A percentile compares a stretch with the other conserved stretches of the same genome.
phyloP scores from a whole-genome alignment of 2,113 vertebrate genomes.

The Antennarius striatus region DNA sequence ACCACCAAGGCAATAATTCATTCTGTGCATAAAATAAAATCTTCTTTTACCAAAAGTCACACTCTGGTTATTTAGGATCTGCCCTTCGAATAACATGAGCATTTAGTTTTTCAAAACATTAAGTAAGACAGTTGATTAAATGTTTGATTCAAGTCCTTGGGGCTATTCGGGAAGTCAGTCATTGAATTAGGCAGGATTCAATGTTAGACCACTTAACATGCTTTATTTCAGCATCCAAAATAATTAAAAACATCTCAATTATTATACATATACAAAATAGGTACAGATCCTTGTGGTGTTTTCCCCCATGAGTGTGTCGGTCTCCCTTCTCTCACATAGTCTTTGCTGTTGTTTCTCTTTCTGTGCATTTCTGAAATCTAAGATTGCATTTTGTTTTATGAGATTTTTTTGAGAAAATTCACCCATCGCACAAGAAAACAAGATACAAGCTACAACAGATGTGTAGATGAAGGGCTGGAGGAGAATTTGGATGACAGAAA shows the following conservation, averaged over 20 bases:
- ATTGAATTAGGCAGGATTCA: constrained; percentile 79
- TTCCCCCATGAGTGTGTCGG: constrained; percentile 77
- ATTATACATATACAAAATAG: constrained; percentile 99
- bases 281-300: constrained; percentile 89
- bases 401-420: constrained; percentile 57
- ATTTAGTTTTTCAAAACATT: not conserved
- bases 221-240: constrained; percentile 99
- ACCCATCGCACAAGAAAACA: constrained; percentile 64
- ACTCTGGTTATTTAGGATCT: no score
- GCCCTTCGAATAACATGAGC: not conserved
- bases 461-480: constrained; percentile 3
- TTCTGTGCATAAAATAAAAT: no score
- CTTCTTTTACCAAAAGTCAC: no score
- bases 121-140: no score
- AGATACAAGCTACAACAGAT: constrained; percentile 57
- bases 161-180: constrained; percentile 64
- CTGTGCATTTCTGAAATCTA: constrained; percentile 59
- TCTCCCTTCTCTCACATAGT: constrained; percentile 77
- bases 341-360: constrained; percentile 60
- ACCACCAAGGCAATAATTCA: no score
- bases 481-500: constrained; percentile 25
- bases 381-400: constrained; percentile 40
- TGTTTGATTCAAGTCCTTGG: constrained; percentile 33
- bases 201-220: constrained; percentile 96
- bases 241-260: constrained; percentile 99